phyloP scores from a whole-genome alignment of 2,113 vertebrate genomes.

The Lepidothrix coronata region DNA sequence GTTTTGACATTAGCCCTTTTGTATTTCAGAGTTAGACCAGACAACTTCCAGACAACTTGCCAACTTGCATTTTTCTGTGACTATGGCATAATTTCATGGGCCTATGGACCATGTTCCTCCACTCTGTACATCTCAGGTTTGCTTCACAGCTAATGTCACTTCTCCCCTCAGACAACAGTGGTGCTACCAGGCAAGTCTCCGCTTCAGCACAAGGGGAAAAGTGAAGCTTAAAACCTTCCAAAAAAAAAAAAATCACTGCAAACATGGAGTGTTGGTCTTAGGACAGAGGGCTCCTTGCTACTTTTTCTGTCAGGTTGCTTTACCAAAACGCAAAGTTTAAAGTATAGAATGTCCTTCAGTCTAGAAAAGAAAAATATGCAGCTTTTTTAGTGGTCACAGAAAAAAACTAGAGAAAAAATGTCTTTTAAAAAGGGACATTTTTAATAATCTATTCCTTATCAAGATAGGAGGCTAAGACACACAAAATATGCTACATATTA shows the following conservation, averaged over 20 bases:
- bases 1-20: background rate
- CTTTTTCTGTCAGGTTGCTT: background rate
- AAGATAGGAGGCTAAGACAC: background rate
- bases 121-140: background rate
- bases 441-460: background rate
- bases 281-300: background rate
- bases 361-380: background rate
- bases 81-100: background rate
- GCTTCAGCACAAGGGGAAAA: background rate
- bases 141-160: background rate
- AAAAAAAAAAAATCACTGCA: background rate
- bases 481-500: background rate
- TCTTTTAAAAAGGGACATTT: background rate
- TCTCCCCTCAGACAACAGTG: background rate
- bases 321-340: background rate
- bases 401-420: background rate
- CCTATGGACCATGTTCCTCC: background rate
- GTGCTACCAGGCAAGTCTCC: background rate
- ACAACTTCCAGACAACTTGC: background rate
- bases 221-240: background rate
- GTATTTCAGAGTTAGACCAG: background rate
- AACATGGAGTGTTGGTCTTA: background rate
- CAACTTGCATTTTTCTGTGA: background rate
- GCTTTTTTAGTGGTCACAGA: background rate
- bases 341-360: background rate